Base-by-base conservation (phyloP, 2,113 vertebrate genomes). In the Ceratotherium simum region DNA sequence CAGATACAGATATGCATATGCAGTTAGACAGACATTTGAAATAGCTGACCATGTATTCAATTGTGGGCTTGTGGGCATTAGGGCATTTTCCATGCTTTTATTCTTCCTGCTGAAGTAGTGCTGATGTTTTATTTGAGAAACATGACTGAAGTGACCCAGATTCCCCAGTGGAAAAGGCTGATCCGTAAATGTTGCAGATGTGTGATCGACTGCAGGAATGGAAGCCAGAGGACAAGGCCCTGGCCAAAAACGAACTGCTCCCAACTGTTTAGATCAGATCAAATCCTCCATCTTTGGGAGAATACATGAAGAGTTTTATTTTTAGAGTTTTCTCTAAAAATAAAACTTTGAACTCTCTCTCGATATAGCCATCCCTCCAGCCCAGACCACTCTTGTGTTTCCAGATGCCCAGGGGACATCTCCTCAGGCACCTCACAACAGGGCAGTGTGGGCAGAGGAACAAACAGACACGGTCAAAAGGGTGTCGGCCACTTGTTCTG, bases 101-200 rank as follows among this genome's bases (percentile, higher is more conserved):
- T 82, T 91, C 70, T 96, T 96, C 81, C 54, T 87, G 92, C n/a
- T 85, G 54, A 84, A 70, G 84, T 33, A 42, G 62, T 62, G 23
- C 80, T 78, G 85, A 92, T 85, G 72, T 91, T 97, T 90, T 54
- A 31, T 73, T 75, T 86, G 65, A 93, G 62, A 85, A 93, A 91
- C n/a, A 62, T 75, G 54, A 69, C 17, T 81, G 36, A 91, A 67
- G 86, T 90, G 73, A 96, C 62, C 42, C 86, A 91, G 72, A 96
- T 33, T 64, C 11, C 36, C 58, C 36, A 25, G 14, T 36, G 36
- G 79, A 86, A 95, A 97, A 97, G n/a, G 78, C 67, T 65, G 51
- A 70, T 79, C 13, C 23, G 82, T 86, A 82, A 88, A 89, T 48
- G 58, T 51, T 62, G 13, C 51, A n/a, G 54, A 86, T 2, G 31